These are phyloP conservation scores for Melanerpes formicivorus DNA, from an alignment of 2,113 vertebrate species.

Conservation along the genomic window DNA sequence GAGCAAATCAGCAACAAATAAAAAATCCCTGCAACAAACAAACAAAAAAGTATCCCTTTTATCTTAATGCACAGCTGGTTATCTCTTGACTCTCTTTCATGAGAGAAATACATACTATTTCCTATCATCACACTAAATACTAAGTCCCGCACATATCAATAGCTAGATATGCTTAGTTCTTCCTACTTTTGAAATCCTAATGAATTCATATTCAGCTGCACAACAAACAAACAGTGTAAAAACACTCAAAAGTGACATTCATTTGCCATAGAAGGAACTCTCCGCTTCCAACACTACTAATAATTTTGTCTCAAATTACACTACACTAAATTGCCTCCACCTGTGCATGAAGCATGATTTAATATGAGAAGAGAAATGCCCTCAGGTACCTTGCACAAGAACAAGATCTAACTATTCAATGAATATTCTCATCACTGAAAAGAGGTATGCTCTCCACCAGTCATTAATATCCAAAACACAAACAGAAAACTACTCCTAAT, in stretches of 20 bases:
- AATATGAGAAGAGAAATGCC: background rate
- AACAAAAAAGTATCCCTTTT: background rate
- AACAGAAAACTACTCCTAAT: background rate
- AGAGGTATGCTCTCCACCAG: background rate
- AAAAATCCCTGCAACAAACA: rapidly evolving
- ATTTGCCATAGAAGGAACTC: background rate
- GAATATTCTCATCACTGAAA: background rate
- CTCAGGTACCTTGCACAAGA: background rate
- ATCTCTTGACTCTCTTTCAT: background rate
- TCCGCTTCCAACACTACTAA: background rate
- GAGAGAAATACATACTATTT: background rate
- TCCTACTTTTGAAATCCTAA: background rate
- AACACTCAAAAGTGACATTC: background rate
- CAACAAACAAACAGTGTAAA: background rate
- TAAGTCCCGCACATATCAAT: background rate
- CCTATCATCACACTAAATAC: background rate
- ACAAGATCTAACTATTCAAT: background rate
- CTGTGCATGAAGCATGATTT: background rate
- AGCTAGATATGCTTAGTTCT: background rate
- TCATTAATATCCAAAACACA: background rate
- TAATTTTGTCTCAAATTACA: constrained; percentile 18
- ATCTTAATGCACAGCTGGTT: background rate
- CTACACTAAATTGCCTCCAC: background rate
- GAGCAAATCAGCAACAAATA: background rate
- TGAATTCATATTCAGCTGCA: background rate